phyloP scores from a whole-genome alignment of 2,113 vertebrate genomes.

The Cyprinodon variegatus region DNA sequence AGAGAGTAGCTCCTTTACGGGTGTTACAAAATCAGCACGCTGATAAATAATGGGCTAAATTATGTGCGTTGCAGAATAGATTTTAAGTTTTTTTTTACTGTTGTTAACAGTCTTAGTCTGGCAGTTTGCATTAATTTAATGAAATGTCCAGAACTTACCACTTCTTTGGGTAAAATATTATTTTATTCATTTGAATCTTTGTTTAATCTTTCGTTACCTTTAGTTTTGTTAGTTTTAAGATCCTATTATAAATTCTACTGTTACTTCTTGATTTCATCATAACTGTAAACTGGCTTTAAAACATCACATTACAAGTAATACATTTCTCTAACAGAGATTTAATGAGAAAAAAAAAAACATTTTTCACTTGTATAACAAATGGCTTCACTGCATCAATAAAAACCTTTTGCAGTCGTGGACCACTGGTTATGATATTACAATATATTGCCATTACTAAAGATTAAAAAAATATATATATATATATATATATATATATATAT shows the following conservation, averaged over 20 bases:
- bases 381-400: too few species aligned
- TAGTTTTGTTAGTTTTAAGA: too few species aligned
- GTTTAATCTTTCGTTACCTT: too few species aligned
- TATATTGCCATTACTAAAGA: too few species aligned
- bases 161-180: not conserved
- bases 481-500: too few species aligned
- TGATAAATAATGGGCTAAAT: not conserved
- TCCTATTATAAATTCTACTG: not conserved
- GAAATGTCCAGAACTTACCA: not conserved
- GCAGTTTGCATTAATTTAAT: not conserved
- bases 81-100: not conserved
- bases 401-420: too few species aligned
- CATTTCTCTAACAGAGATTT: not conserved
- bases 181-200: too few species aligned
- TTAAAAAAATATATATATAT: too few species aligned
- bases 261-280: not conserved
- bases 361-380: too few species aligned
- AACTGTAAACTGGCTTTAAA: not conserved
- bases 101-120: not conserved
- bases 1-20: not conserved
- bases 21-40: not conserved
- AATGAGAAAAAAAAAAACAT: not conserved
- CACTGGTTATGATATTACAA: too few species aligned
- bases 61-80: not conserved
- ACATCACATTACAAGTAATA: not conserved